Percentiles rank a stretch among this genome's conserved stretches.
These are phyloP conservation scores for Columba guinea DNA, from an alignment of 2,797 vertebrate genomes.

Conservation along the genomic window DNA sequence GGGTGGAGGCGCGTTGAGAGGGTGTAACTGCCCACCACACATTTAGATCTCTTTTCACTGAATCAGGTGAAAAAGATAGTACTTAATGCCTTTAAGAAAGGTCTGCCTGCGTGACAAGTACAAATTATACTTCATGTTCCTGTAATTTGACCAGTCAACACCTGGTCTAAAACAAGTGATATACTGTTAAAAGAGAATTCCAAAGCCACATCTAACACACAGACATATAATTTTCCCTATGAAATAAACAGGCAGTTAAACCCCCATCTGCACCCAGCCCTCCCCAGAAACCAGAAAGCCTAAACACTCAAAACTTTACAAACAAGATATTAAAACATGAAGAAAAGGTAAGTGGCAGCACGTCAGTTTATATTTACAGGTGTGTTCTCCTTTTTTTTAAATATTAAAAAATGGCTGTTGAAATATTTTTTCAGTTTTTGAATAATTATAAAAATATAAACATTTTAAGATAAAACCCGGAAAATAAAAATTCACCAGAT, in stretches of 20 bases:
- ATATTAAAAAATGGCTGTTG: not conserved
- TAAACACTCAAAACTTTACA: constrained; percentile 22
- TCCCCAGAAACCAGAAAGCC: constrained; percentile 20
- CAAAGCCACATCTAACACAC: constrained; percentile 43
- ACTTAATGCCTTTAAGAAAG: constrained; percentile 41
- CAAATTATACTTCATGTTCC: constrained; percentile 54
- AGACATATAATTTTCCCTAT: constrained; percentile 2
- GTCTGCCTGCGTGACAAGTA: constrained; percentile 53
- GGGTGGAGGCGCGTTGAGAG: not conserved
- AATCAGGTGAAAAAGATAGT: constrained; percentile 54
- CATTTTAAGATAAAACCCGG: constrained; percentile 2
- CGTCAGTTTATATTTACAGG: not conserved
- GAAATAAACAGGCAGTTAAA: constrained; percentile 63
- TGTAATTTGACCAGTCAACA: constrained; percentile 64
- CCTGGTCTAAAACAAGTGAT: constrained; percentile 61
- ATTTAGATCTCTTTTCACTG: constrained; percentile 44
- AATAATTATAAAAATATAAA: constrained; percentile 37
- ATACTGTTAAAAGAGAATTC: constrained; percentile 55
- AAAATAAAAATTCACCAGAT: constrained; percentile 41
- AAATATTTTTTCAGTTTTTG: not conserved
- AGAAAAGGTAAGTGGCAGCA: not conserved
- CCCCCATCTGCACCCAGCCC: not conserved
- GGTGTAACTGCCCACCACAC: not conserved
- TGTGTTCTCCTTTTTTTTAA: not conserved
- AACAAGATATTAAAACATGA: not conserved